Conservation (phyloP, 2,888 invertebrate genomes). For the Teinopalpus imperialis region DNA sequence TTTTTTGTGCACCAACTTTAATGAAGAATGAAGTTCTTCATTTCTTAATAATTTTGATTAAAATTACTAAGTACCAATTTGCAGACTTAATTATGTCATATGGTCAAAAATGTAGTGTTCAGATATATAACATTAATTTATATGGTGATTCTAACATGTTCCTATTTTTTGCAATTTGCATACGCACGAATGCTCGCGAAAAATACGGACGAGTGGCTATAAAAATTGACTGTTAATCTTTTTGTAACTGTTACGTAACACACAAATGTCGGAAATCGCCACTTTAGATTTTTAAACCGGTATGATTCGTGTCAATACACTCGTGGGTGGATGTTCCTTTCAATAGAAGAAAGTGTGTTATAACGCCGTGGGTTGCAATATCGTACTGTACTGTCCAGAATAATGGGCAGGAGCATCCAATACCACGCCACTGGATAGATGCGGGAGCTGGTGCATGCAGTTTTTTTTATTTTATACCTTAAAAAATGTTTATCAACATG, state of each 20-base stretch:
- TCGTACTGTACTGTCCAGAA: slow-evolving; percentile 27
- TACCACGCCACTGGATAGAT: too few relatives aligned
- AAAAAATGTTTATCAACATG: too few relatives aligned
- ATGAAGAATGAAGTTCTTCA: too few relatives aligned
- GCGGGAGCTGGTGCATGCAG: too few relatives aligned
- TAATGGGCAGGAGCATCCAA: too few relatives aligned
- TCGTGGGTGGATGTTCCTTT: slow-evolving; percentile 66
- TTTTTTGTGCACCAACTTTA: too few relatives aligned
- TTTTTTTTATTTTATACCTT: too few relatives aligned
- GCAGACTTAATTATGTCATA: too few relatives aligned
- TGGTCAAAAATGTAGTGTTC: too few relatives aligned
- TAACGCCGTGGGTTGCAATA: slow-evolving; percentile 36
- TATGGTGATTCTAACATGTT: slow-evolving; percentile 11
- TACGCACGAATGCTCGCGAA: slow-evolving; percentile 18
- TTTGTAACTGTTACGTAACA: slow-evolving; percentile 56
- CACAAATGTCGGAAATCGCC: slow-evolving; percentile 60
- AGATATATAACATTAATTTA: neutral
- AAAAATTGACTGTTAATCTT: slow-evolving; percentile 38
- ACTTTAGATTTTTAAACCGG: slow-evolving; percentile 67
- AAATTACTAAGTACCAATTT: too few relatives aligned
- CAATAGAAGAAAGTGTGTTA: slow-evolving; percentile 70
- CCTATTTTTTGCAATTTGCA: slow-evolving; percentile 15
- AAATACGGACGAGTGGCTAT: slow-evolving; percentile 17
- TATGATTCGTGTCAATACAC: slow-evolving; percentile 65
- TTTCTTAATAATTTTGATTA: too few relatives aligned